These are phyloP conservation scores for Lepetodrilus schrolli DNA, from an alignment of 2,888 invertebrate species.

Conservation along the genomic window DNA sequence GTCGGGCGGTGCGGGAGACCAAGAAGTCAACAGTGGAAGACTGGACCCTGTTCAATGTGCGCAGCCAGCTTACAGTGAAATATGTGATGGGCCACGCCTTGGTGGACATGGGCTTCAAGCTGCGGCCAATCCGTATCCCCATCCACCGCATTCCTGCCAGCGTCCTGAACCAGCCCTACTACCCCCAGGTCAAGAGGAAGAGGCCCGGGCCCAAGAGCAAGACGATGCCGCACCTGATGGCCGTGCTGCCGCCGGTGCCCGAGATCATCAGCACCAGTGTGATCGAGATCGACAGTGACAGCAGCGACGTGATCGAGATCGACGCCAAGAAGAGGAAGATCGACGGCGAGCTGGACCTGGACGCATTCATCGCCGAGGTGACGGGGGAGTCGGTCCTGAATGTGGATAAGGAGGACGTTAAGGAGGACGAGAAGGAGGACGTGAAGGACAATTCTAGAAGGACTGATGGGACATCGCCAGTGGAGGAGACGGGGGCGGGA, in stretches of 20 bases:
- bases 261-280: neutral
- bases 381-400: neutral
- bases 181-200: neutral
- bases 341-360: neutral
- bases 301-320: neutral
- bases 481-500: neutral
- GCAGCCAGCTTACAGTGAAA: slow-evolving; percentile 35
- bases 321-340: neutral
- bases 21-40: slow-evolving; percentile 29
- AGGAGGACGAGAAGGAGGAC: neutral
- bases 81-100: slow-evolving; percentile 39
- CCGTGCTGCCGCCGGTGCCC: neutral
- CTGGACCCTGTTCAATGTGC: slow-evolving; percentile 33
- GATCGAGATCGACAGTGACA: neutral
- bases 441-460: neutral
- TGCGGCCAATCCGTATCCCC: neutral
- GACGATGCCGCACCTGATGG: neutral
- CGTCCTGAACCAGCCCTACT: neutral
- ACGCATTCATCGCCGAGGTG: neutral
- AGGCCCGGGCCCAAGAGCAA: neutral
- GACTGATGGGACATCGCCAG: neutral
- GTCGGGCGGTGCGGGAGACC: slow-evolving; percentile 6
- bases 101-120: slow-evolving; percentile 34
- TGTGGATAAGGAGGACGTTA: neutral
- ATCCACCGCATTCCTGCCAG: neutral